phyloP scores from a whole-genome alignment of 2,888 invertebrate species.

The Pseudoips prasinana region DNA sequence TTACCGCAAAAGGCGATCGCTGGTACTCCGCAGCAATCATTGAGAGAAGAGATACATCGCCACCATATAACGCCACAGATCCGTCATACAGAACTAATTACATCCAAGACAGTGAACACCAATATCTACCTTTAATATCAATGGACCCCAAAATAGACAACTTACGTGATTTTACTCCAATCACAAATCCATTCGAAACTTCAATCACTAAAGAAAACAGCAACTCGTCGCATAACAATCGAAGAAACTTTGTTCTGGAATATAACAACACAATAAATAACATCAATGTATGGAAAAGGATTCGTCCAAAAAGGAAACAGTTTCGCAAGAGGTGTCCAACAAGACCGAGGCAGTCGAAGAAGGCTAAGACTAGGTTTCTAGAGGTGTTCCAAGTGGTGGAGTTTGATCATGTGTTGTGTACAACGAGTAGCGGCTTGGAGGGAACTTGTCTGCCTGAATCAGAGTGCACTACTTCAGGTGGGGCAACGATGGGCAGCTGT shows the following conservation, averaged over 20 bases:
- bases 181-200: slow-evolving; percentile 1
- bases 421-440: slow-evolving; percentile 80
- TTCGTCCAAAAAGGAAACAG: slow-evolving; percentile 37
- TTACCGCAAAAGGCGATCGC: slow-evolving; percentile 34
- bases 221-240: neutral
- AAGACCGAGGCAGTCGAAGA: slow-evolving; percentile 18
- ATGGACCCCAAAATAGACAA: slow-evolving; percentile 8
- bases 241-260: slow-evolving; percentile 17
- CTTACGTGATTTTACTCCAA: slow-evolving; percentile 5
- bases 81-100: slow-evolving; percentile 4
- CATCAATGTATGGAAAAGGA: slow-evolving; percentile 28
- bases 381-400: slow-evolving; percentile 87
- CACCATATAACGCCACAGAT: slow-evolving; percentile 9
- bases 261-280: slow-evolving; percentile 39
- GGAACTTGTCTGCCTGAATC: slow-evolving; percentile 87
- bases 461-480: slow-evolving; percentile 85
- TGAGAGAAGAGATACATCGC: slow-evolving; percentile 20
- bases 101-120: slow-evolving; percentile 11
- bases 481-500: slow-evolving; percentile 84
- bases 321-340: slow-evolving; percentile 41
- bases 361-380: slow-evolving; percentile 69
- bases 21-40: slow-evolving; percentile 53
- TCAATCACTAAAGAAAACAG: slow-evolving; percentile 2
- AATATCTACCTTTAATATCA: slow-evolving; percentile 20
- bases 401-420: slow-evolving; percentile 85